Evolutionary conservation across 2,888 invertebrate genomes (phyloP), one percentile per base, ranked within the genome.

Genomic region (Clusia tigrina): DNA sequence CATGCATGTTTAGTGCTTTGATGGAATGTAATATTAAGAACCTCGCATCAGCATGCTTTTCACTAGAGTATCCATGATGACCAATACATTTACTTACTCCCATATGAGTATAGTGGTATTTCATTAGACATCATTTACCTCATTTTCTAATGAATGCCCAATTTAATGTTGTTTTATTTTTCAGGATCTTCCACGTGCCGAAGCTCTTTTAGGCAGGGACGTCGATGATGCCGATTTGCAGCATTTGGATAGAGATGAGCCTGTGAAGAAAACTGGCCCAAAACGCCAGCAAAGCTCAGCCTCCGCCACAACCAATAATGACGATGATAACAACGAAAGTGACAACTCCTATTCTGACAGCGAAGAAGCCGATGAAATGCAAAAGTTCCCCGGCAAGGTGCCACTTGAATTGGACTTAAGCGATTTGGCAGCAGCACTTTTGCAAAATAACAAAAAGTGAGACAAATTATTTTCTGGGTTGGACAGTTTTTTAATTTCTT

Each of bases 341-440:
- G 88, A 80, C 53, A 77, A 77, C 55, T 73, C 73, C 56, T 78
- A 74, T 42, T 76, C 78, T 24, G 79, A 79, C 86, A 75, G 87
- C 86, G 17, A 87, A 86, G 78, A 89, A 87, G 86, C 87, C 55
- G 86, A 89, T 57, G 88, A 89, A 65, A 84, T 86, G 70, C 89
- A 83, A 80, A 83, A 83, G 67, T 76, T 72, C 63, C 88, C 88
- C 74, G 87, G 91, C 78, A 91, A 91, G 81, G 85, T 94, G 80
- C 93, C 93, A 64, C 87, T 93, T 63, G 91, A 92, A 81, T 88
- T 94, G 78, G 92, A 93, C 84, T 88, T 94, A 66, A 93, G 93
- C 74, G 93, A 94, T 67, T 86, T 94, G 64, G 92, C 93, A 25
- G 91, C 91, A 48, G 91, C 89, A 26, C 86, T 90, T 81, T 85